A percentile compares a stretch with the other conserved stretches of the same genome.
These are phyloP conservation scores for Leptopilina boulardi DNA, from an alignment of 1,140 invertebrate species.

Conservation along the genomic window DNA sequence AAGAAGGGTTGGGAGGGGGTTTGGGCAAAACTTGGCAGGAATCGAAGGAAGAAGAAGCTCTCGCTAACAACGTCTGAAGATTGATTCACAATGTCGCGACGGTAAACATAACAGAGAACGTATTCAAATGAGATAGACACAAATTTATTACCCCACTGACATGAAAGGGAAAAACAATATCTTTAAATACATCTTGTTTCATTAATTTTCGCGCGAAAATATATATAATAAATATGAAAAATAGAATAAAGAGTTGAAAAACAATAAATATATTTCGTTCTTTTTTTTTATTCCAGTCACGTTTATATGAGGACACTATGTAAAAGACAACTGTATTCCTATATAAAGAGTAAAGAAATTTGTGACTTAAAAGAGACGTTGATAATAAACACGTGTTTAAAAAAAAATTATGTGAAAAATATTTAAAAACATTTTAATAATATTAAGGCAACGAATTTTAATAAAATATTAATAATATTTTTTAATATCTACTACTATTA, in stretches of 20 bases:
- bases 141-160: slow-evolving; percentile 7
- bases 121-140: slow-evolving; percentile 17
- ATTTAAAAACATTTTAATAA: neutral
- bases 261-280: neutral
- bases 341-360: slow-evolving; percentile 18
- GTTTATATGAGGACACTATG: neutral
- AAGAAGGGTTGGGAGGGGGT: slow-evolving; percentile 40
- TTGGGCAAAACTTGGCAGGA: slow-evolving; percentile 10
- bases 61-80: slow-evolving; percentile 54
- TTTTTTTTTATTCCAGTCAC: neutral
- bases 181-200: neutral
- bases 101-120: slow-evolving; percentile 19
- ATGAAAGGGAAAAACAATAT: neutral
- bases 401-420: neutral
- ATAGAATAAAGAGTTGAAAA: neutral
- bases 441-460: no score
- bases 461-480: no score
- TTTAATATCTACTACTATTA: no score
- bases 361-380: neutral
- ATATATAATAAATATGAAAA: no score
- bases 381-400: slow-evolving; percentile 4
- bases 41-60: slow-evolving; percentile 12
- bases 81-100: slow-evolving; percentile 40
- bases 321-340: neutral
- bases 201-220: neutral